A percentile compares a stretch with the other conserved stretches of the same genome.
These are phyloP conservation scores for Diploptera punctata DNA, from an alignment of 2,888 invertebrate genomes.

Conservation along the genomic window DNA sequence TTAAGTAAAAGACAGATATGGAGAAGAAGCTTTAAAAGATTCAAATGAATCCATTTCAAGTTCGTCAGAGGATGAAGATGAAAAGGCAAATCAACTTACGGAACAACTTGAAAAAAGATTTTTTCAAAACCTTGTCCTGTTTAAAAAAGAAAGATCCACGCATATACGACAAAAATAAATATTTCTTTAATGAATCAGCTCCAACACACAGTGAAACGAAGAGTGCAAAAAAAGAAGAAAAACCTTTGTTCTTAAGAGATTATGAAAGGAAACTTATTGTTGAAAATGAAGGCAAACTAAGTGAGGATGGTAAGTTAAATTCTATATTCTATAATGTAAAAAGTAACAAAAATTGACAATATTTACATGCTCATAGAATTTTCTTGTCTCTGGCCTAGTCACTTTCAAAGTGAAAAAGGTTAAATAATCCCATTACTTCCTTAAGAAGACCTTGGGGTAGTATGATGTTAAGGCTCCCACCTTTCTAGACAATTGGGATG, in stretches of 20 bases:
- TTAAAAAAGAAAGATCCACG: conserved; percentile 88
- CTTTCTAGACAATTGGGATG: too few relatives aligned
- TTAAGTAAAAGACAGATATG: conserved; percentile 79
- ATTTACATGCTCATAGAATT: too few relatives aligned
- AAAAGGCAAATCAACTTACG: conserved; percentile 64
- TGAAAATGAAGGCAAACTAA: background rate
- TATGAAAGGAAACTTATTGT: conserved; percentile 76
- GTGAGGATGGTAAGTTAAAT: background rate
- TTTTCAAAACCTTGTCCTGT: conserved; percentile 81
- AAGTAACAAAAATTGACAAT: too few relatives aligned
- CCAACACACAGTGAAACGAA: conserved; percentile 45
- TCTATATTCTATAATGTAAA: too few relatives aligned
- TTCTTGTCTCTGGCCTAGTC: too few relatives aligned
- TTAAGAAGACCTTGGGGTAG: too few relatives aligned
- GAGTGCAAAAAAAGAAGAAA: conserved; percentile 55
- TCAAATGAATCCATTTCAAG: conserved; percentile 56
- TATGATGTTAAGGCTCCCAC: too few relatives aligned
- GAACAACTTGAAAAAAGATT: conserved; percentile 84
- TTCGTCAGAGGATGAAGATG: conserved; percentile 71
- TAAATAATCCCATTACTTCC: too few relatives aligned
- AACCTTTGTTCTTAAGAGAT: conserved; percentile 74
- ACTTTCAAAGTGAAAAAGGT: too few relatives aligned
- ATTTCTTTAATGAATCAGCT: conserved; percentile 64
- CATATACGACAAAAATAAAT: conserved; percentile 80
- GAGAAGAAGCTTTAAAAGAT: conserved; percentile 60